Evolutionary conservation across 2,888 invertebrate species (phyloP), one percentile per base, ranked within the genome.

Genomic region (Orthonevra nobilis): DNA sequence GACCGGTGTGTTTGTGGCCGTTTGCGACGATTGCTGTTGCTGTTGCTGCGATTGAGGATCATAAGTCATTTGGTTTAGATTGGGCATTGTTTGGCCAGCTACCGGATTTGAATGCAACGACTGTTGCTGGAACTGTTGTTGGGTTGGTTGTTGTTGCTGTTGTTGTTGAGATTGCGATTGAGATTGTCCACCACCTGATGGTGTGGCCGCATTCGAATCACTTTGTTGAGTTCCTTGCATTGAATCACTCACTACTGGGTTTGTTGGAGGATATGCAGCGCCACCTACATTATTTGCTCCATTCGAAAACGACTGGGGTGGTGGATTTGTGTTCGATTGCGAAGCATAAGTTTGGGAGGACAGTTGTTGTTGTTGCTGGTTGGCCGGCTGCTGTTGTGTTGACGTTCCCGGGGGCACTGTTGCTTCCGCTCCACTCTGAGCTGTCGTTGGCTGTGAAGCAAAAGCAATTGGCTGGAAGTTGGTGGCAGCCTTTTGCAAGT

Each of bases 301-400:
- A 61, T 84, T 82, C 7, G 88, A 85, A 82, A 87, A 88, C 12
- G 86, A 86, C 83, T 87, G 87, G 23, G 87, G 85, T 48, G 84
- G 34, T 40, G 17, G 28, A 40, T 6, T 40, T 12, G 63, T 19
- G 7, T 26, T 12, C 7, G 36, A 10, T 40, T 63, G 75, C 3
- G 70, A 19, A 5, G 10, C 36, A 30, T 44, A 70, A 6, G 28
- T 58, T 15, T 26, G 91, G 90, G 69, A 68, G 54, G 26, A 82
- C 74, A 83, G 84, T 36, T 63, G 81, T 4, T 70, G 81, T 72
- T 70, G 83, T n/a, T 73, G 69, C 81, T 63, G 81, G 54, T 26
- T 81, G 81, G 50, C 69, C n/a, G 54, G 74, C 15, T 64, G 61
- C 6, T 63, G 50, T 54, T 81, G 75, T 23, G 54, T 26, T 44